Conservation (phyloP, 2,888 invertebrate species). For the Hydropsyche betteni region DNA sequence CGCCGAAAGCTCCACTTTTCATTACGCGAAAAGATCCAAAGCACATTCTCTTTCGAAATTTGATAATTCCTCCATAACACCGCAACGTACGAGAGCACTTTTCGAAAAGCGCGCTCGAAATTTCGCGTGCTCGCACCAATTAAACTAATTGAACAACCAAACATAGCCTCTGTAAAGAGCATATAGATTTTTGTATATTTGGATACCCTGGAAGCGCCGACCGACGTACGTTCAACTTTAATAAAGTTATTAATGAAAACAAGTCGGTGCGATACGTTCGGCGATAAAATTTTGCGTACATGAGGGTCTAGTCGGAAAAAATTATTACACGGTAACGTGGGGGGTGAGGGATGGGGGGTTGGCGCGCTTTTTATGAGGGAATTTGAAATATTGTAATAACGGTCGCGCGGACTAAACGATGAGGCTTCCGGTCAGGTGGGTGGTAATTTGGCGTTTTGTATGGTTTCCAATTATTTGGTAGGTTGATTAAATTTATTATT, state of each 20-base stretch:
- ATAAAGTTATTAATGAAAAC: conserved; percentile 27
- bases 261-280: conserved; percentile 1
- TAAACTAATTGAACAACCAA: conserved; percentile 12
- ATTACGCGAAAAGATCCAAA: no score
- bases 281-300: conserved; percentile 17
- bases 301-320: not conserved
- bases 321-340: no score
- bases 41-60: no score
- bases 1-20: no score
- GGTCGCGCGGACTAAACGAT: not conserved
- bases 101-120: no score
- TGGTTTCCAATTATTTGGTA: no score
- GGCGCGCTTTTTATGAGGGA: not conserved
- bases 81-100: no score
- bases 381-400: conserved; percentile 22
- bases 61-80: no score
- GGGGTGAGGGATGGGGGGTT: not conserved
- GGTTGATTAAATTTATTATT: no score
- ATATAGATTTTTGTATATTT: no score
- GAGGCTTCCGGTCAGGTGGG: not conserved
- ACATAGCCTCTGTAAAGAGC: not conserved
- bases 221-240: conserved; percentile 7
- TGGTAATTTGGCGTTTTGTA: not conserved
- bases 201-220: not conserved
- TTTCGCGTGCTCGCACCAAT: not conserved